A percentile compares a stretch with the other conserved stretches of the same genome.
Evolutionary conservation across 2,888 invertebrate genomes (phyloP).

Genomic region (Drosophila yooni): DNA sequence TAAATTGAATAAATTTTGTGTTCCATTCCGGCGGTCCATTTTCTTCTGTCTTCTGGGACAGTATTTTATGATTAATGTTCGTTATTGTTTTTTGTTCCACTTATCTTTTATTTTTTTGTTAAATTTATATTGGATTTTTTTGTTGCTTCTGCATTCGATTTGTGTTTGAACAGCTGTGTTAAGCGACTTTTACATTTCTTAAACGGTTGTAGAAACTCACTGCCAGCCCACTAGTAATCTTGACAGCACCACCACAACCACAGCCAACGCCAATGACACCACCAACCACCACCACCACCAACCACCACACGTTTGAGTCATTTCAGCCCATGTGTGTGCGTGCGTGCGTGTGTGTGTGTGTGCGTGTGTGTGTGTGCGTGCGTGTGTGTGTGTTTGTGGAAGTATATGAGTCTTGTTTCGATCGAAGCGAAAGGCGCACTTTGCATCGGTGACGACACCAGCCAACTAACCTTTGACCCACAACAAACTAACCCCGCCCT

Average conservation of each 20-base stretch:
- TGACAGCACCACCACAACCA: constrained; percentile 27
- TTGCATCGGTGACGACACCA: constrained; percentile 28
- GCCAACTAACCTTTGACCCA: constrained; percentile 14
- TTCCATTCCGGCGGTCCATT: constrained; percentile 13
- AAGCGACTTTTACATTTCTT: constrained; percentile 35
- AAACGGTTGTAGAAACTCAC: constrained; percentile 44
- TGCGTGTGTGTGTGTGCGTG: constrained; percentile 13
- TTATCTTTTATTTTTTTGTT: neutral
- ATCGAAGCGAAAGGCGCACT: constrained; percentile 26
- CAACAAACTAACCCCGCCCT: neutral
- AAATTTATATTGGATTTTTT: constrained; percentile 22
- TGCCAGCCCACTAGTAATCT: constrained; percentile 41
- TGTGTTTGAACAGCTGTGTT: constrained; percentile 47
- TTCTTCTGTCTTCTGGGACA: neutral
- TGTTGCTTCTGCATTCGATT: constrained; percentile 45
- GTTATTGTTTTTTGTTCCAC: neutral
- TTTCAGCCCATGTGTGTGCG: constrained; percentile 13
- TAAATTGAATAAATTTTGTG: constrained; percentile 21
- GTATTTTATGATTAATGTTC: constrained; percentile 1
- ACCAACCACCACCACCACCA: constrained; percentile 13
- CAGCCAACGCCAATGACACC: constrained; percentile 6
- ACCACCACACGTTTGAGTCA: constrained; percentile 37
- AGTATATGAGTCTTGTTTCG: constrained; percentile 2
- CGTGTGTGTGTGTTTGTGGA: constrained; percentile 10
- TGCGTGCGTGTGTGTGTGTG: constrained; percentile 19